A percentile compares a stretch with the other conserved stretches of the same genome.
Conservation (phyloP, 2,797 vertebrate species). For the Lutra lutra region DNA sequence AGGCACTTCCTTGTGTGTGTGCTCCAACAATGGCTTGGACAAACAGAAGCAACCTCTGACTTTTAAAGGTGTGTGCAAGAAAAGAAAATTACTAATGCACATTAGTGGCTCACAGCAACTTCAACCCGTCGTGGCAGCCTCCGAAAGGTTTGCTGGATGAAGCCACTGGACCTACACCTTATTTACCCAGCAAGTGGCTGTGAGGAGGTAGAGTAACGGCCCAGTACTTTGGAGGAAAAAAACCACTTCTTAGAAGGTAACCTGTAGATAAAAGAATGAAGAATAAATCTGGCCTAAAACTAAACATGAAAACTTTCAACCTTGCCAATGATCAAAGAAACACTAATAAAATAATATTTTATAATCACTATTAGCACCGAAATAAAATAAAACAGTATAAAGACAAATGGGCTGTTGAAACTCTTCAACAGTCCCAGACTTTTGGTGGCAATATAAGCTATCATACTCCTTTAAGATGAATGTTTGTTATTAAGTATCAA, state of each 20-base stretch:
- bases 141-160: background rate
- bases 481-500: background rate
- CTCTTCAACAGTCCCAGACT: background rate
- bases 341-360: background rate
- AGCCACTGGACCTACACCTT: background rate
- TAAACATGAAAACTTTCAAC: conserved; percentile 1
- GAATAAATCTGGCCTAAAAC: conserved; percentile 33
- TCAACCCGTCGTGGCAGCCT: background rate
- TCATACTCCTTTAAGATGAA: background rate
- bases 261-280: background rate
- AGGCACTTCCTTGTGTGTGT: background rate
- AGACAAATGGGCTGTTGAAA: background rate
- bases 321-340: background rate
- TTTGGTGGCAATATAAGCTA: background rate
- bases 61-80: background rate
- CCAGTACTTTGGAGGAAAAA: background rate
- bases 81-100: background rate
- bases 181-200: background rate
- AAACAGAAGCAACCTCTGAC: background rate
- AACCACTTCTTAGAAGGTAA: background rate
- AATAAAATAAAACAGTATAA: background rate
- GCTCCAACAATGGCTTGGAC: background rate
- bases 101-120: background rate
- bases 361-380: background rate
- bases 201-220: background rate